These are phyloP conservation scores for Eurypyga helias DNA, from an alignment of 2,113 vertebrate genomes.

Conservation along the genomic window DNA sequence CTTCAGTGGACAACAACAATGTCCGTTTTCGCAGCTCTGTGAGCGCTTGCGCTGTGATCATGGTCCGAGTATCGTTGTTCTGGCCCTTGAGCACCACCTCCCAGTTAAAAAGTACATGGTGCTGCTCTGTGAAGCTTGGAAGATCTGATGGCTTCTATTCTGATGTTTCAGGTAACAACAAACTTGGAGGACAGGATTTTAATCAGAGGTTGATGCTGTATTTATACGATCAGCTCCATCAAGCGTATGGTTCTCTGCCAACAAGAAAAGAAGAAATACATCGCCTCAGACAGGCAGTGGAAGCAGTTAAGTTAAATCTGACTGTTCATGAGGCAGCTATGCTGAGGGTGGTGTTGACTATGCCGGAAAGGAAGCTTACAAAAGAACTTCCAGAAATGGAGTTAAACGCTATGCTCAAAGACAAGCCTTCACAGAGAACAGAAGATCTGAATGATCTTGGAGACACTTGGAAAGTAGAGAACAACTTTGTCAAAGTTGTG, in stretches of 20 bases:
- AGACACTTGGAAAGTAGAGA: neutral
- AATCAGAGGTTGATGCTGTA: slow-evolving; percentile 92
- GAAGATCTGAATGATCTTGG: neutral
- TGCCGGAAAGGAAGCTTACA: slow-evolving; percentile 59
- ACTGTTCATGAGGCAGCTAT: slow-evolving; percentile 79
- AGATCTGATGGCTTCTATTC: neutral
- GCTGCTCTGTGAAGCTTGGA: neutral
- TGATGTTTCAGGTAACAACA: slow-evolving; percentile 89
- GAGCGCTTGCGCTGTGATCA: neutral
- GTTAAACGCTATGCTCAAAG: neutral
- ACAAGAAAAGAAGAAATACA: slow-evolving; percentile 91
- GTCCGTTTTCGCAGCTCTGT: neutral
- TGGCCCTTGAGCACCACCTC: neutral
- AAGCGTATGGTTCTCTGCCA: slow-evolving; percentile 82
- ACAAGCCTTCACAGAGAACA: neutral
- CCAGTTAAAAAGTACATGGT: neutral
- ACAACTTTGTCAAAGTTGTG: slow-evolving; percentile 53
- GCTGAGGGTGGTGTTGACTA: slow-evolving; percentile 78
- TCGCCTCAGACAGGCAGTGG: slow-evolving; percentile 88
- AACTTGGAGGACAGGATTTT: slow-evolving; percentile 97
- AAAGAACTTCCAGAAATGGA: neutral
- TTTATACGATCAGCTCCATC: slow-evolving; percentile 79
- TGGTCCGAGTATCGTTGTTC: neutral
- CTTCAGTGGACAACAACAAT: neutral
- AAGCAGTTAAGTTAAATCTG: slow-evolving; percentile 92